Conservation (phyloP, 2,113 vertebrate species). For the Syngnathus scovelli region DNA sequence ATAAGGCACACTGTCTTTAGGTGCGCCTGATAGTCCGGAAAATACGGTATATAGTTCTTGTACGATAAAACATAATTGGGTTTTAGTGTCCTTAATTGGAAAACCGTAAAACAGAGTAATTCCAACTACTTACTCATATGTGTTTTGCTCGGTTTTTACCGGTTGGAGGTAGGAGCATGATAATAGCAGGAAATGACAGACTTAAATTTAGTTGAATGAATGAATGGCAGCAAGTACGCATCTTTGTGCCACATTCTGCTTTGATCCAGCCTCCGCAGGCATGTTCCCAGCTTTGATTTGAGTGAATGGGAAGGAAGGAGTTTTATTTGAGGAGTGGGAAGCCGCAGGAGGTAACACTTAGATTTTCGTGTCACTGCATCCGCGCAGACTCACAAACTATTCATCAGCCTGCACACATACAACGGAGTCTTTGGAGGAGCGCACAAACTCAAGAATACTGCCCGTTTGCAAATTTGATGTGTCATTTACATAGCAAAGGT, state of each 20-base stretch:
- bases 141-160: constrained; percentile 38
- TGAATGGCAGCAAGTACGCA: constrained; percentile 54
- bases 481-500: constrained; percentile 54
- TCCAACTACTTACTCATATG: constrained; percentile 55
- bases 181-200: constrained; percentile 68
- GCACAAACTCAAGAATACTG: constrained; percentile 34
- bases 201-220: constrained; percentile 63
- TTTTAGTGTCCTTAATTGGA: constrained; percentile 40
- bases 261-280: constrained; percentile 62
- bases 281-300: constrained; percentile 60
- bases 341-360: constrained; percentile 69
- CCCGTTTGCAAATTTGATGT: constrained; percentile 45
- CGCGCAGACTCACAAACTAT: constrained; percentile 58
- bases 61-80: constrained; percentile 32
- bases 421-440: constrained; percentile 37
- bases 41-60: constrained; percentile 19
- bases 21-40: no score
- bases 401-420: constrained; percentile 60
- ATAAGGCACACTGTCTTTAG: no score
- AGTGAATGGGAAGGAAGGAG: constrained; percentile 50
- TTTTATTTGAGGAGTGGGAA: constrained; percentile 63
- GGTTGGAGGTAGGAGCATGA: constrained; percentile 47
- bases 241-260: constrained; percentile 53
- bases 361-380: constrained; percentile 55
- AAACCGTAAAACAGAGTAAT: constrained; percentile 46